Evolutionary conservation across 2,113 vertebrate genomes (phyloP).

Genomic region (Pluvianellus socialis): DNA sequence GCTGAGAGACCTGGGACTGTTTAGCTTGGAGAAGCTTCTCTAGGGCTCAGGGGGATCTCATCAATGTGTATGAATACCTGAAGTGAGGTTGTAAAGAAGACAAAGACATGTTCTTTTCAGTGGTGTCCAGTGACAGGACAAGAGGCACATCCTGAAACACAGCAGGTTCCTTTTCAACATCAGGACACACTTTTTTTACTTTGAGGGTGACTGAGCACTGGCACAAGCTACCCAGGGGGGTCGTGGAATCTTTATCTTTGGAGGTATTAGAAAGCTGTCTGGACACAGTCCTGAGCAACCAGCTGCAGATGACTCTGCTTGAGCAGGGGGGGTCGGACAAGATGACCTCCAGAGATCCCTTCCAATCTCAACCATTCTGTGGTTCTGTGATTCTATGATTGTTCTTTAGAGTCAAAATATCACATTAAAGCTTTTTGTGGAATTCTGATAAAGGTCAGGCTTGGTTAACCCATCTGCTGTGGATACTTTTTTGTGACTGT

Average conservation of each 20-base stretch:
- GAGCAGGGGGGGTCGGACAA: neutral
- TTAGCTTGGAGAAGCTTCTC: neutral
- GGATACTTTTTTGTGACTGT: neutral
- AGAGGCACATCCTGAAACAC: neutral
- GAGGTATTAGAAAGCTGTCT: neutral
- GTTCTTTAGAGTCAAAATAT: neutral
- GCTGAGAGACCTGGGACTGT: neutral
- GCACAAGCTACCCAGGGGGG: neutral
- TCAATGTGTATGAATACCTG: neutral
- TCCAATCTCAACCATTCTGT: neutral
- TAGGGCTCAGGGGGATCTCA: neutral
- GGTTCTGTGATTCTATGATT: neutral
- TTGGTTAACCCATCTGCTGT: neutral
- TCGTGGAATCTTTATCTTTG: neutral
- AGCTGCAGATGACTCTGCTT: neutral
- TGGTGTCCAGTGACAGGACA: neutral
- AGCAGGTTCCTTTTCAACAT: neutral
- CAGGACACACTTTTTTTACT: neutral
- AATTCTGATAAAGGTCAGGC: neutral
- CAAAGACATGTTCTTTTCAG: neutral
- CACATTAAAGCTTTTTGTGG: neutral
- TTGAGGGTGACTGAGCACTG: neutral
- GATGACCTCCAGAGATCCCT: neutral
- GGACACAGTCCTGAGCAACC: neutral
- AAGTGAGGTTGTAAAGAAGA: neutral